Conservation (phyloP, 2,888 invertebrate genomes). For the Anthophora plumipes region DNA sequence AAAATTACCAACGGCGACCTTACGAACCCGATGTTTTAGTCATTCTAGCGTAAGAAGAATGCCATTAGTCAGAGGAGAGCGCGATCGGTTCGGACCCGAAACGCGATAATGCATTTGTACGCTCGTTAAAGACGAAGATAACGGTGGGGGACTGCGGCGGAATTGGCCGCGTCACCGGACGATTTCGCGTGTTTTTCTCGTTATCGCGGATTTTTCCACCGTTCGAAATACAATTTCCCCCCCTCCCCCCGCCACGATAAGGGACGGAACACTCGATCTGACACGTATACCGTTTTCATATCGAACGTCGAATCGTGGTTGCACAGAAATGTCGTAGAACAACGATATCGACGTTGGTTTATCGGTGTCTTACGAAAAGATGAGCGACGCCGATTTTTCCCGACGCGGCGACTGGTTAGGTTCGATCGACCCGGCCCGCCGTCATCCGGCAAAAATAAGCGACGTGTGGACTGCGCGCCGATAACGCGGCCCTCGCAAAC, state of each 20-base stretch:
- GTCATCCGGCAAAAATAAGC: conserved; percentile 63
- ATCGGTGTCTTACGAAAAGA: conserved; percentile 53
- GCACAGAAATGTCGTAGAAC: neutral
- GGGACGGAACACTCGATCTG: neutral
- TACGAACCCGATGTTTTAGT: neutral
- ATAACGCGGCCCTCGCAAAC: conserved; percentile 73
- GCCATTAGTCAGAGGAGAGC: conserved; percentile 51
- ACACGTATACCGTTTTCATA: neutral
- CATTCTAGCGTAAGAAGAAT: neutral
- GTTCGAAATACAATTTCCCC: conserved; percentile 51
- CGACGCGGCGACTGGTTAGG: neutral
- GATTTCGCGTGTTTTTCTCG: conserved; percentile 64
- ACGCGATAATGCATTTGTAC: conserved; percentile 67
- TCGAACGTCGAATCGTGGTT: conserved; percentile 1
- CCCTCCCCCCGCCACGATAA: conserved; percentile 43
- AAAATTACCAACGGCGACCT: no score
- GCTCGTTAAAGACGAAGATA: conserved; percentile 65
- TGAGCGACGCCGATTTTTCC: conserved; percentile 38
- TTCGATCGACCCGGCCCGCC: conserved; percentile 30
- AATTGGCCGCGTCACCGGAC: conserved; percentile 53
- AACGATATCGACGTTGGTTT: conserved; percentile 24
- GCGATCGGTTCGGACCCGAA: conserved; percentile 63
- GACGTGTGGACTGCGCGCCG: conserved; percentile 56
- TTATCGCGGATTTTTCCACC: conserved; percentile 52
- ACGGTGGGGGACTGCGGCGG: conserved; percentile 58